Base-by-base conservation (phyloP, 2,797 vertebrate species). In the Cyprinella venusta region DNA sequence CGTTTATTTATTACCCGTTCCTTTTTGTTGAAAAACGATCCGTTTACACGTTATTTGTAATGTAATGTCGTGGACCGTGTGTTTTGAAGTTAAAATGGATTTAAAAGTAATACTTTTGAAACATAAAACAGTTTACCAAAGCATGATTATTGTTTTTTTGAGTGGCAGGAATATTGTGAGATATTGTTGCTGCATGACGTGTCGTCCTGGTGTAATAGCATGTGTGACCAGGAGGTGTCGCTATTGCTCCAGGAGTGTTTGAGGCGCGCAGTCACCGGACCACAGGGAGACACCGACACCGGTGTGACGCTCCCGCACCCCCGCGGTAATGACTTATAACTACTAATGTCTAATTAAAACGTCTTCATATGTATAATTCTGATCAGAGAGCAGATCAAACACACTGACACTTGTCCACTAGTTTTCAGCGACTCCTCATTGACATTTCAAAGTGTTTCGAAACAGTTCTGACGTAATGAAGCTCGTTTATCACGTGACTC, bases 201-300 rank as follows among this genome's bases (percentile, higher is more conserved):
- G 16, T 38, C 0, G 2, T 5, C 1, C 1, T 59, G 24, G 4
- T 48, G 16, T 67, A n/a, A 12, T 8, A 52, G 59, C 89, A 88
- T 93, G 94, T 90, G 91, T 85, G 94, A 92, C 87, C 93, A 91
- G 84, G 91, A 93, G 9, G 89, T 91, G 3, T 91, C 91, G n/a
- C 89, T 72, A 6, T 89, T 96, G 63, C 94, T 98, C 90, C 91
- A 92, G 38, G 95, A 96, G 68, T 98, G 97, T 87, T 85, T 94
- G 87, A 40, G 8, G 40, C 8, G 18, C 2, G 80, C 69, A 0
- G 5, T 42, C 13, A 79, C 6, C 84, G 89, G 94, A 86, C 92
- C 87, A 16, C 2, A 9, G 6, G 87, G 90, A 8, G 2, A 85
- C 30, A 67, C 2, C 0, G 2, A 85, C 33, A 67, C 2, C 0